Base-by-base conservation (phyloP, 2,113 vertebrate genomes). In the Crotophaga sulcirostris region DNA sequence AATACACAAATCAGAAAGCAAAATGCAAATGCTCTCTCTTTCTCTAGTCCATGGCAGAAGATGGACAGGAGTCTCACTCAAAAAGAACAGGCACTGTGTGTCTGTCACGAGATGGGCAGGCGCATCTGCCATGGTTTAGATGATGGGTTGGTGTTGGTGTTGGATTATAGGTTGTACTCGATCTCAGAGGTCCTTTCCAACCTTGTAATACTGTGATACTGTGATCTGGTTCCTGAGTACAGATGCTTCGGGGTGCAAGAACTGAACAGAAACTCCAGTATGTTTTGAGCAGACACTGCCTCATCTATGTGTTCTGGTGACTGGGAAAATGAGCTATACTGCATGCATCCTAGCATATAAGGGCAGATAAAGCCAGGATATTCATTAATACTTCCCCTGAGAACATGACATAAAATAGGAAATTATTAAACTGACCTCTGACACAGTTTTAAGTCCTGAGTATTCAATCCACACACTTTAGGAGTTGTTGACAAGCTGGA, bases 401-500 rank as follows among this genome's bases (percentile, higher is more conserved):
- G 87, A 85, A 70, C 26, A 62, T 34, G 77, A 66, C 23, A 84
- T 19, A 51, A 84, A 84, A 33, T 42, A 78, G 49, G 40, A 94
- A 94, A 89, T 72, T 6, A 90, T 68, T 88, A 70, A 88, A 83
- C 86, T 84, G 63, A 59, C 42, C 75, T 75, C 68, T 95, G 85
- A 96, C 82, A 94, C 20, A 16, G 52, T 38, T 38, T 70, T 47
- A 82, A 89, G 44, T 73, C 51, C 67, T 62, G 64, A 87, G 55
- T 85, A 51, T 90, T 94, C 89, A 58, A 73, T 76, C 78, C 72
- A 90, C 70, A 74, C 62, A 31, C 80, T 91, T 90, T 58, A 88
- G 82, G 36, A 84, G 17, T 78, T 92, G 78, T 74, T 95, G 87
- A 93, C 63, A 88, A 79, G 59, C 72, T 94, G 72, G 47, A 91